phyloP scores from a whole-genome alignment of 2,113 vertebrate genomes.

The Atractosteus spatula region DNA sequence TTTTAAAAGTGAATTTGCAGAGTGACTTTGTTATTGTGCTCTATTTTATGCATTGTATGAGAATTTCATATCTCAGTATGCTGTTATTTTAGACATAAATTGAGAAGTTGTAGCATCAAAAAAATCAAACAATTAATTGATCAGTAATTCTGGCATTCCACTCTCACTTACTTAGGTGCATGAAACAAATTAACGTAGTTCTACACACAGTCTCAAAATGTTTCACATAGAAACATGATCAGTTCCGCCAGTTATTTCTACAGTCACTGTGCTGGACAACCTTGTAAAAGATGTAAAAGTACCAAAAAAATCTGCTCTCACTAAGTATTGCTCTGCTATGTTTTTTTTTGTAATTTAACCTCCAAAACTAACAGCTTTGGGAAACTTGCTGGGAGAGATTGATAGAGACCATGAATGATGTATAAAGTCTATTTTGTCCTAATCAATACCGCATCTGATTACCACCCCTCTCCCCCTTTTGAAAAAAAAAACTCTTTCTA shows the following conservation, averaged over 20 bases:
- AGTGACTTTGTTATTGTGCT: no score
- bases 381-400: constrained; percentile 65
- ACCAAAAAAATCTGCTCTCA: constrained; percentile 57
- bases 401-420: constrained; percentile 78
- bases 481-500: no score
- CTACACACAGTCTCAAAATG: constrained; percentile 32
- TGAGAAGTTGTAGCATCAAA: no score
- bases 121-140: no score
- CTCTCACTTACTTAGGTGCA: no score
- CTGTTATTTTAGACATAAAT: no score
- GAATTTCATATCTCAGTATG: no score
- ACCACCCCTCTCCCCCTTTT: constrained; percentile 21
- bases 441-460: constrained; percentile 76
- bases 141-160: no score
- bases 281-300: constrained; percentile 60
- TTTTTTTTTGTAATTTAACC: constrained; percentile 25
- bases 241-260: constrained; percentile 62
- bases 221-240: constrained; percentile 63
- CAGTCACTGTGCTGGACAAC: constrained; percentile 64
- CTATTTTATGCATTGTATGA: no score
- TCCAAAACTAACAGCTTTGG: constrained; percentile 61
- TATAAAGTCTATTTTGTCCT: constrained; percentile 73
- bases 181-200: constrained; percentile 34
- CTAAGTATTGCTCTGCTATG: constrained; percentile 60
- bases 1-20: no score